Evolutionary conservation across 2,113 vertebrate genomes (phyloP).

Genomic region (Phylloscopus trochilus): DNA sequence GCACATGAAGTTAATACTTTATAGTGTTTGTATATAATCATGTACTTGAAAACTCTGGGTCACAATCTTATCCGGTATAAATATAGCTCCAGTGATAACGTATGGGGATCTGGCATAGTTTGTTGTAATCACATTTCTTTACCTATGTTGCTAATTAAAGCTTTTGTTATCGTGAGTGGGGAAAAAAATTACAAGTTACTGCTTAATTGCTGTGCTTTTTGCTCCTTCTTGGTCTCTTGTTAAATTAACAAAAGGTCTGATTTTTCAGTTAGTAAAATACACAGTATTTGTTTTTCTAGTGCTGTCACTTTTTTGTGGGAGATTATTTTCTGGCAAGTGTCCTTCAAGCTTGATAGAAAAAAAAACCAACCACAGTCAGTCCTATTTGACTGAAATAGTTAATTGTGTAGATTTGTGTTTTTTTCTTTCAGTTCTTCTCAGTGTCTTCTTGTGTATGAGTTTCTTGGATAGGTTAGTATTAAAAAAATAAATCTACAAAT

Average conservation of each 20-base stretch:
- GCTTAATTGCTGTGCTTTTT: not conserved
- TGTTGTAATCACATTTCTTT: conserved; percentile 46
- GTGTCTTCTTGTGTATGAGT: not conserved
- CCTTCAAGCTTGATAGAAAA: not conserved
- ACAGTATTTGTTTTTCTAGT: not conserved
- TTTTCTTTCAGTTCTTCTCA: not conserved
- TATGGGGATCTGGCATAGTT: conserved; percentile 42
- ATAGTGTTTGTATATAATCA: conserved; percentile 15
- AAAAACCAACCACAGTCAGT: not conserved
- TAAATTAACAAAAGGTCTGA: not conserved
- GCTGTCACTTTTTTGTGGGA: not conserved
- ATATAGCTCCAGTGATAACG: conserved; percentile 36
- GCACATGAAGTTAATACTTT: not conserved
- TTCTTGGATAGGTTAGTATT: not conserved
- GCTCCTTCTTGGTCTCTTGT: not conserved
- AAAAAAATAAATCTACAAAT: not conserved
- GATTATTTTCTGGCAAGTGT: not conserved
- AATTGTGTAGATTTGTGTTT: not conserved
- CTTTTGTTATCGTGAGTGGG: conserved; percentile 14
- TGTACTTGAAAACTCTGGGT: conserved; percentile 37
- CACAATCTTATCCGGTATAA: conserved; percentile 41
- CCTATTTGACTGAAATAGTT: not conserved
- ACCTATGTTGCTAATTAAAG: conserved; percentile 60
- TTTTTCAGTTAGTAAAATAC: not conserved
- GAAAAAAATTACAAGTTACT: conserved; percentile 26